phyloP scores from a whole-genome alignment of 2,888 invertebrate species.

The Scaptomyza polygonia region DNA sequence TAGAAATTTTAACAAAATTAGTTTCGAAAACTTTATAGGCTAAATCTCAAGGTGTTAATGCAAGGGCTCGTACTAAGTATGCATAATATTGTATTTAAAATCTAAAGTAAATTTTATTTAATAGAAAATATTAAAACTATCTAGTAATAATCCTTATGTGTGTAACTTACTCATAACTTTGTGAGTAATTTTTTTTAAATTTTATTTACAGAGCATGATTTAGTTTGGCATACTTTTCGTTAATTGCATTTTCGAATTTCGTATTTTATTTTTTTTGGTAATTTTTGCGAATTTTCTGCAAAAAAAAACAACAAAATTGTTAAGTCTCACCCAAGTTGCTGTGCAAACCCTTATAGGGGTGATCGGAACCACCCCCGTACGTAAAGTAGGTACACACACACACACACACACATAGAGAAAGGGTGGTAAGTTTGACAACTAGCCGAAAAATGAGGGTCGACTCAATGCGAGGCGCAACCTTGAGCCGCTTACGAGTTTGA shows the following conservation, averaged over 20 bases:
- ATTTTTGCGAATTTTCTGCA: conserved; percentile 36
- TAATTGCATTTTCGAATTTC: not conserved
- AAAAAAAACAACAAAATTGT: conserved; percentile 3
- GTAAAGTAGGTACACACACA: not conserved
- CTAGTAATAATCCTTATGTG: too few relatives aligned
- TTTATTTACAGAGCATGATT: conserved; percentile 2
- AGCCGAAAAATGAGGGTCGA: conserved; percentile 50
- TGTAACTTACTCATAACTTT: too few relatives aligned
- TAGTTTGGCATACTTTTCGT: not conserved
- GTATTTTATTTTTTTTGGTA: not conserved
- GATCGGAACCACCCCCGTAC: conserved; percentile 29
- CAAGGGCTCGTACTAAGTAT: too few relatives aligned
- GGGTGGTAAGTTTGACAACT: conserved; percentile 18
- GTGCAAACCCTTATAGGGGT: conserved; percentile 23
- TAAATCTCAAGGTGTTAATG: too few relatives aligned
- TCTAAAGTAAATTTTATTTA: too few relatives aligned
- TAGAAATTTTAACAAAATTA: too few relatives aligned
- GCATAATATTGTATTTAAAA: too few relatives aligned
- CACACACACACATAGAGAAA: conserved; percentile 1
- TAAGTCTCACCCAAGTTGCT: conserved; percentile 2
- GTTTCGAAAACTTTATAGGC: too few relatives aligned
- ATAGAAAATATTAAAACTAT: too few relatives aligned
- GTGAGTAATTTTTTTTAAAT: too few relatives aligned
- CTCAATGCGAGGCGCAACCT: conserved; percentile 24
- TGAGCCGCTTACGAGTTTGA: conserved; percentile 10